Conservation (phyloP, 2,113 vertebrate genomes). For the Hypocryptadius cinnamomeus region DNA sequence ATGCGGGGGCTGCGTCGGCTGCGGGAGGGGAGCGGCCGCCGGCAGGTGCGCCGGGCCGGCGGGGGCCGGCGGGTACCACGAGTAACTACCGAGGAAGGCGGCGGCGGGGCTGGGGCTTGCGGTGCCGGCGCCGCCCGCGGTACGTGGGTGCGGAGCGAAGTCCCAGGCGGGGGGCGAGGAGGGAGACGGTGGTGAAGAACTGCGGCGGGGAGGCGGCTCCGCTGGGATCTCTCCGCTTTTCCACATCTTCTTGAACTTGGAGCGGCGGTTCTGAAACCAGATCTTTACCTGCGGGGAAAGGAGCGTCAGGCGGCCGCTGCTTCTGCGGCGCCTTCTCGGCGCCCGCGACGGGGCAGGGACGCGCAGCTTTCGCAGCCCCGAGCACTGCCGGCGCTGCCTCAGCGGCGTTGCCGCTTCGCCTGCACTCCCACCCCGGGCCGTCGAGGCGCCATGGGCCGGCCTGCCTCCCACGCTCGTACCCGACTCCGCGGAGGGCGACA, state of each 20-base stretch:
- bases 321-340: background rate
- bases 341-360: background rate
- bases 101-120: slow-evolving; percentile 71
- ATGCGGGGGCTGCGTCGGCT: slow-evolving; percentile 73
- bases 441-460: background rate
- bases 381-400: background rate
- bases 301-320: background rate
- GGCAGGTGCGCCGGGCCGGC: slow-evolving; percentile 80
- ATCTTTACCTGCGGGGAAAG: slow-evolving; percentile 84
- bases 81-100: slow-evolving; percentile 83
- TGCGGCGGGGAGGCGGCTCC: slow-evolving; percentile 81
- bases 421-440: background rate
- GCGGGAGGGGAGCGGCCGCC: slow-evolving; percentile 72
- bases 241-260: slow-evolving; percentile 99
- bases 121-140: slow-evolving; percentile 59
- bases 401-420: background rate
- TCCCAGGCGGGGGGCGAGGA: slow-evolving; percentile 87
- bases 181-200: slow-evolving; percentile 82
- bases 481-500: background rate
- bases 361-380: background rate
- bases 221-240: slow-evolving; percentile 91
- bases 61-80: slow-evolving; percentile 88
- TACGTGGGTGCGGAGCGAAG: slow-evolving; percentile 82
- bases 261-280: slow-evolving; percentile 98
- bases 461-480: background rate